These are phyloP conservation scores for Peromyscus californicus DNA, from an alignment of 2,113 vertebrate genomes.

Conservation along the genomic window DNA sequence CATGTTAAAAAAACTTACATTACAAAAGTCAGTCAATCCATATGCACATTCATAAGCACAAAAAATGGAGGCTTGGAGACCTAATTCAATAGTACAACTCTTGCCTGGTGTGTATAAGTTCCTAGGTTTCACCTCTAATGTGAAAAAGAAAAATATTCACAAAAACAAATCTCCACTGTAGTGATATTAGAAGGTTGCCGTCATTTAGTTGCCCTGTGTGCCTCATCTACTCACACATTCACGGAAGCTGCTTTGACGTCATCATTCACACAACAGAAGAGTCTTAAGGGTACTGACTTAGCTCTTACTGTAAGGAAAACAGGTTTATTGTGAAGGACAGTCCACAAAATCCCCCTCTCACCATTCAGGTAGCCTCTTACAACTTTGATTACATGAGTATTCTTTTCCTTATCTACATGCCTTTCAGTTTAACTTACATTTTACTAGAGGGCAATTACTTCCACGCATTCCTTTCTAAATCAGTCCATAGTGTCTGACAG, in stretches of 20 bases:
- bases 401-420: neutral
- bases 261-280: neutral
- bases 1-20: neutral
- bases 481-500: neutral
- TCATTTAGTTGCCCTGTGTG: neutral
- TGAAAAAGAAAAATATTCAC: neutral
- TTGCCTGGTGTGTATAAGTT: too few species aligned
- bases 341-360: constrained; percentile 1
- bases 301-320: neutral
- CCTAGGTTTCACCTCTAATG: neutral
- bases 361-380: neutral
- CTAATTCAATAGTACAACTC: neutral
- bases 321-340: constrained; percentile 3
- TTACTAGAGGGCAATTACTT: constrained; percentile 18
- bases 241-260: neutral
- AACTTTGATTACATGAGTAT: neutral
- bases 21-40: neutral
- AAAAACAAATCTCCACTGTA: neutral
- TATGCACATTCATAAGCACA: neutral
- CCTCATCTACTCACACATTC: neutral
- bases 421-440: neutral
- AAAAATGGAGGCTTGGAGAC: neutral
- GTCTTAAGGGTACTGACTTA: neutral
- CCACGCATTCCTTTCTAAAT: constrained; percentile 40
- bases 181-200: neutral